Evolutionary conservation across 2,113 vertebrate genomes (phyloP).

Genomic region (Lonchura striata): DNA sequence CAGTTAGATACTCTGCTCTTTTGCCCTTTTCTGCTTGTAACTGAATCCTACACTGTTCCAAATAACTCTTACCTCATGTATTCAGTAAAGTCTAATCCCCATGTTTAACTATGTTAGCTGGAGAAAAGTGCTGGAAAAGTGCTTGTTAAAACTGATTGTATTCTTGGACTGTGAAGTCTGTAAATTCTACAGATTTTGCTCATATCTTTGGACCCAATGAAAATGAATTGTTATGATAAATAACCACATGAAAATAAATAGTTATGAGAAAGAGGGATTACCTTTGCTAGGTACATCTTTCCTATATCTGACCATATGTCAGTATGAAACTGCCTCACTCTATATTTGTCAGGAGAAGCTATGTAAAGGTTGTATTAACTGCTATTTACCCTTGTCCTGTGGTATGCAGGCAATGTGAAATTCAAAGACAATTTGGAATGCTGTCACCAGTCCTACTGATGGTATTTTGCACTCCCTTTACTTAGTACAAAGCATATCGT

Average conservation of each 20-base stretch:
- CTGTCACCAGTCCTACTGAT: not conserved
- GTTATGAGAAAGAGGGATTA: not conserved
- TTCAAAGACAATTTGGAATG: not conserved
- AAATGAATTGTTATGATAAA: not conserved
- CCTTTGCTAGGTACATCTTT: not conserved
- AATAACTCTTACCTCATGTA: not conserved
- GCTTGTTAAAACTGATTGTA: accelerated
- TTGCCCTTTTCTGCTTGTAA: not conserved
- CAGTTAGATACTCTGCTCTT: not conserved
- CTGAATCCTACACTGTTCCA: not conserved
- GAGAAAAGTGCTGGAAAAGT: not conserved
- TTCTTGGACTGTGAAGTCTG: not conserved
- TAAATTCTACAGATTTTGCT: not conserved
- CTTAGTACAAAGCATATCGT: not conserved
- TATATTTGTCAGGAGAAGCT: conserved; percentile 12
- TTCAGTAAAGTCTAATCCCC: not conserved
- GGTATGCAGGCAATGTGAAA: not conserved
- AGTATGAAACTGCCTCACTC: not conserved
- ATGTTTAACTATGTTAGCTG: not conserved
- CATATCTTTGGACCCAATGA: not conserved
- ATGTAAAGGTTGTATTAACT: conserved; percentile 42
- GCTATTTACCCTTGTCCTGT: conserved; percentile 12
- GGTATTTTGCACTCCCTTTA: conserved; percentile 11
- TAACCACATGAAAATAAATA: not conserved
- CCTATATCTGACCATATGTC: not conserved